Conservation (phyloP, 2,113 vertebrate genomes). For the Mungos mungo region DNA sequence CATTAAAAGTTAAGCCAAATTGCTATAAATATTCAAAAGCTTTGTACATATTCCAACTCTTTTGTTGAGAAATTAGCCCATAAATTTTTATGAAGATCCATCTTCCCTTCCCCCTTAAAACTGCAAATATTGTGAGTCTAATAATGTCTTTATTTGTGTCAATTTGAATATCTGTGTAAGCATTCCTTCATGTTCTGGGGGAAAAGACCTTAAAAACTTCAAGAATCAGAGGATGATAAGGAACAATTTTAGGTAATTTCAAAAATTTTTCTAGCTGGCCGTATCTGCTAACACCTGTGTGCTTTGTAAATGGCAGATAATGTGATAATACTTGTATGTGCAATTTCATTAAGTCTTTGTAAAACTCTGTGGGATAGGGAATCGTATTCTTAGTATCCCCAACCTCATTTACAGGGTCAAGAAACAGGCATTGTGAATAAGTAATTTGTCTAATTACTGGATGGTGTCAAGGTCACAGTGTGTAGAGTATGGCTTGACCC, state of each 20-base stretch:
- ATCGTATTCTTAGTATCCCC: fast-evolving
- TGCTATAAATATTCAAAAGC: conserved; percentile 63
- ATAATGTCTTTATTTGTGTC: background rate
- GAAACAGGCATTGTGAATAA: background rate
- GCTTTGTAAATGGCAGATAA: fast-evolving
- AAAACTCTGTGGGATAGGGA: fast-evolving
- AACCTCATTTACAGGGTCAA: background rate
- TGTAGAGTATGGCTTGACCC: background rate
- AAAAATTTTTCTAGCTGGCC: background rate
- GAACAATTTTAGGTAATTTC: background rate
- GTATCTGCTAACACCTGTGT: fast-evolving
- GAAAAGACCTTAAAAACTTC: background rate
- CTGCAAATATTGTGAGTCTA: conserved; percentile 28
- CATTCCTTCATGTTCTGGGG: background rate
- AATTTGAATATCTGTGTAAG: background rate
- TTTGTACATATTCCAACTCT: conserved; percentile 40
- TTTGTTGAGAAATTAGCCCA: conserved; percentile 39
- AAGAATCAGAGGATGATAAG: background rate
- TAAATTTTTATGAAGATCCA: conserved; percentile 43
- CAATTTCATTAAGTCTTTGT: background rate
- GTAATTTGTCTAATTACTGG: too few species aligned
- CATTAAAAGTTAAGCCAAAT: conserved; percentile 4
- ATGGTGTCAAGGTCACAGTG: background rate
- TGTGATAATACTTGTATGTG: fast-evolving
- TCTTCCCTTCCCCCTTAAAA: background rate